phyloP scores from a whole-genome alignment of 2,113 vertebrate species.

The Anolis sagrei region DNA sequence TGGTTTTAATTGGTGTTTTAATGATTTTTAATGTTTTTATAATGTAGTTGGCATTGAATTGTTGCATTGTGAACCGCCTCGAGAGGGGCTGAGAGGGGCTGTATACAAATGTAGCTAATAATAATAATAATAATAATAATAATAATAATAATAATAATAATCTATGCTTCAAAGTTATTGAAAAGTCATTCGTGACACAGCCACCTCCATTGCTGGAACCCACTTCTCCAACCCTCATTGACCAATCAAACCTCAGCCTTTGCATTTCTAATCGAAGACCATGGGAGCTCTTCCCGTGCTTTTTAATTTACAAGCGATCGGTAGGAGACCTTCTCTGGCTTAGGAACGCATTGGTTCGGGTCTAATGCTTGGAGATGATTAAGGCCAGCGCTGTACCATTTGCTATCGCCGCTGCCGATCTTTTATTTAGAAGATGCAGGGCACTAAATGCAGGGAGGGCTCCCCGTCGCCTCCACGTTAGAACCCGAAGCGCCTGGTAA shows the following conservation, averaged over 20 bases:
- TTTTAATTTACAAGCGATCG: conserved; percentile 76
- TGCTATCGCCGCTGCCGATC: conserved; percentile 84
- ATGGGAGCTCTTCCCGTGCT: conserved; percentile 61
- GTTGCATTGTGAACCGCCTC: no score
- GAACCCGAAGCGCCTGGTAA: conserved; percentile 85
- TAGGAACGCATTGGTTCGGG: conserved; percentile 79
- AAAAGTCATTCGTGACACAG: no score
- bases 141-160: no score
- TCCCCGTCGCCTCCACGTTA: conserved; percentile 84
- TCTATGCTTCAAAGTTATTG: no score
- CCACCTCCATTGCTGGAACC: not conserved
- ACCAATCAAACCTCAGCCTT: conserved; percentile 33
- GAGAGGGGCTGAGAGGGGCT: no score
- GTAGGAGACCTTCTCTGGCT: conserved; percentile 76
- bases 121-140: no score
- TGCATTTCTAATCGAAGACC: conserved; percentile 69
- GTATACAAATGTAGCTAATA: no score
- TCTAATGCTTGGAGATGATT: conserved; percentile 84
- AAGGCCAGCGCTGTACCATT: conserved; percentile 78
- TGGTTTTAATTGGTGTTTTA: no score
- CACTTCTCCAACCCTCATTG: not conserved
- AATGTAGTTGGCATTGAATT: no score
- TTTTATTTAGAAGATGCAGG: conserved; percentile 87
- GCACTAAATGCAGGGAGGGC: conserved; percentile 85
- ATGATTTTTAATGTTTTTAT: no score